Base-by-base conservation (phyloP, 2,113 vertebrate genomes). In the Haemorhous mexicanus region DNA sequence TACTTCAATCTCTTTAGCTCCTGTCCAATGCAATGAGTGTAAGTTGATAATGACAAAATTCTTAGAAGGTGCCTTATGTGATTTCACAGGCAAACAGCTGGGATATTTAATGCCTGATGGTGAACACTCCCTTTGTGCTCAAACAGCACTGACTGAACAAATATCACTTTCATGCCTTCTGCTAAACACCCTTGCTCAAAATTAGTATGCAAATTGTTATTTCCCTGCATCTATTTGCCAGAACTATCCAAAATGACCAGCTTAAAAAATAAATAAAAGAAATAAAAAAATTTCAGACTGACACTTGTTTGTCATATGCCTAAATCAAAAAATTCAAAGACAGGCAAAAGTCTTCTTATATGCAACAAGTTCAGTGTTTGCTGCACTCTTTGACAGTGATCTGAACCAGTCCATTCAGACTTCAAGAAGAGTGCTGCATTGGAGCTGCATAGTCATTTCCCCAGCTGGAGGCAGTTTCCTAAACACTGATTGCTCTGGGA, bases 291-390 rank as follows among this genome's bases (percentile, higher is more conserved):
- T 50, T 84, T 46, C 26, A 24, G 28, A 4, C 12, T 59, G 26
- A 23, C 7, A 8, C 0, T 17, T 77, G 16, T 76, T 78, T 50
- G 23, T 46, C 9, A 16, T 11, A 6, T 17, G n/a, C 20, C 67
- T 72, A 83, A 56, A 56, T 82, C 22, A 85, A 19, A 44, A 82
- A 63, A 46, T 27, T 33, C 47, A 79, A 83, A 90, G 8, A 13
- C n/a, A 12, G 3, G 32, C 6, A 85, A 86, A 8, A 15, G 4
- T 32, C 21, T 39, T 73, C 58, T 61, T 58, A 22, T 19, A 77
- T 15, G 14, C 10, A 62, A 19, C 0, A 1, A 91, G 17, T 3
- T 66, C 7, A 3, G 11, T 37, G 13, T 66, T 67, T 50, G 14
- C 37, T 46, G 19, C 6, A 18, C 9, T 64, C 44, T 39, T 27